A percentile compares a stretch with the other conserved stretches of the same genome.
Evolutionary conservation across 2,113 vertebrate genomes (phyloP).

Genomic region (human): DNA sequence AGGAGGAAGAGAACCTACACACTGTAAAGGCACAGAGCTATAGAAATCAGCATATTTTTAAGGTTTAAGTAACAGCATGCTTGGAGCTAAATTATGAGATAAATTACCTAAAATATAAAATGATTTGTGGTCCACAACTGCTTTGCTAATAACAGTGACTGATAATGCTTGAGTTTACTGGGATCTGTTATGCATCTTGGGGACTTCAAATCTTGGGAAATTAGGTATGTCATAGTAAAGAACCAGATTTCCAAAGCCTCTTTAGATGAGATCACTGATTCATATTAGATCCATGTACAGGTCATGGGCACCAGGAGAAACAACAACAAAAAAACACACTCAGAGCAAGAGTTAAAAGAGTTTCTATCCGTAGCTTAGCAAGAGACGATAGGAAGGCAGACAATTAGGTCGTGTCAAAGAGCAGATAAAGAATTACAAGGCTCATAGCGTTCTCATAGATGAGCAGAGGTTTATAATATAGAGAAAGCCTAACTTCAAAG

Average conservation of each 20-base stretch:
- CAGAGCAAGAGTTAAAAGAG: no score
- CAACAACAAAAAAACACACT: not conserved
- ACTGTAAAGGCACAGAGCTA: not conserved
- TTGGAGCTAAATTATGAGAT: not conserved
- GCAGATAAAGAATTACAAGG: not conserved
- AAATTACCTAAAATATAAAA: not conserved
- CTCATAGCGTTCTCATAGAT: not conserved
- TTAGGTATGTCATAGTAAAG: not conserved
- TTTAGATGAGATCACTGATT: not conserved
- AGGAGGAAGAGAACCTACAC: not conserved
- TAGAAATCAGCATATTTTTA: not conserved
- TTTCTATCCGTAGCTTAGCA: not conserved
- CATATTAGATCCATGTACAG: not conserved
- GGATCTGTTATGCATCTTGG: not conserved
- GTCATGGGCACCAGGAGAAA: not conserved
- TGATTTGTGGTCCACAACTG: fast-evolving
- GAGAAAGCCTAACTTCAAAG: not conserved
- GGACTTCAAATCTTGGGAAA: not conserved
- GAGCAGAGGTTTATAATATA: not conserved
- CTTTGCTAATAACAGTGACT: not conserved
- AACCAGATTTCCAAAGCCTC: not conserved
- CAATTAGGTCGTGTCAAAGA: not conserved
- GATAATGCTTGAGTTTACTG: no score
- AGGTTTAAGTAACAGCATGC: not conserved
- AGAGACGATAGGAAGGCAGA: not conserved